Conservation (phyloP, 2,797 vertebrate species). For the Hoplostethus mediterraneus region DNA sequence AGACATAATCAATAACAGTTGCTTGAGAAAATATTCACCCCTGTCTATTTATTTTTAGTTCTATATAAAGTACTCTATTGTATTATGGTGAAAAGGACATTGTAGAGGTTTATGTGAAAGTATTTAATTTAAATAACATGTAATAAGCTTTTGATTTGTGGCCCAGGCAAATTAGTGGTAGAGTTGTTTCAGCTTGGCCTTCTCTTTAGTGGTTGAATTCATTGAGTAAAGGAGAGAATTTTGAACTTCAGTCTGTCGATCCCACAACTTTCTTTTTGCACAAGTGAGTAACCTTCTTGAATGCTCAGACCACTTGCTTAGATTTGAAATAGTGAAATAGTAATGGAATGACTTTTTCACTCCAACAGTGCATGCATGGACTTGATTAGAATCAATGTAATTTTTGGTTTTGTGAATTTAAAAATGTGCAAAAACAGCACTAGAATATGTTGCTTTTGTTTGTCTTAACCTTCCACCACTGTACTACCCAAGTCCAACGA, state of each 20-base stretch:
- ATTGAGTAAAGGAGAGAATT: conserved; percentile 43
- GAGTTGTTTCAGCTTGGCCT: conserved; percentile 56
- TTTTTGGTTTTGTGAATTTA: not conserved
- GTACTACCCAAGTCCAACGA: conserved; percentile 12
- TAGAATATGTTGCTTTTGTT: conserved; percentile 7
- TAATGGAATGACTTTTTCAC: conserved; percentile 15
- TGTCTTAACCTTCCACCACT: conserved; percentile 6
- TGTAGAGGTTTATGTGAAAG: conserved; percentile 41
- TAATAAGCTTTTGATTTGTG: conserved; percentile 57
- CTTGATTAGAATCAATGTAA: not conserved
- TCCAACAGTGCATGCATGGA: not conserved
- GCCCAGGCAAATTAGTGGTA: conserved; percentile 55
- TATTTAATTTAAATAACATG: conserved; percentile 58
- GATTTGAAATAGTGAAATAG: conserved; percentile 29
- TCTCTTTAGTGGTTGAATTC: conserved; percentile 47
- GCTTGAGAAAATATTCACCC: conserved; percentile 7
- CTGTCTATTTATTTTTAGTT: conserved; percentile 9
- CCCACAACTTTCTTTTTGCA: conserved; percentile 26
- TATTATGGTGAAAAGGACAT: conserved; percentile 39
- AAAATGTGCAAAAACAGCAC: not conserved
- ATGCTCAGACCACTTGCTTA: conserved; percentile 33
- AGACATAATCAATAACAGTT: not conserved
- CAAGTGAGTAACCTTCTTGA: conserved; percentile 24
- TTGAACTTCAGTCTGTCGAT: conserved; percentile 24
- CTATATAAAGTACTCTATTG: conserved; percentile 36